These are phyloP conservation scores for Labia minor DNA, from an alignment of 2,888 invertebrate genomes.

Conservation along the genomic window DNA sequence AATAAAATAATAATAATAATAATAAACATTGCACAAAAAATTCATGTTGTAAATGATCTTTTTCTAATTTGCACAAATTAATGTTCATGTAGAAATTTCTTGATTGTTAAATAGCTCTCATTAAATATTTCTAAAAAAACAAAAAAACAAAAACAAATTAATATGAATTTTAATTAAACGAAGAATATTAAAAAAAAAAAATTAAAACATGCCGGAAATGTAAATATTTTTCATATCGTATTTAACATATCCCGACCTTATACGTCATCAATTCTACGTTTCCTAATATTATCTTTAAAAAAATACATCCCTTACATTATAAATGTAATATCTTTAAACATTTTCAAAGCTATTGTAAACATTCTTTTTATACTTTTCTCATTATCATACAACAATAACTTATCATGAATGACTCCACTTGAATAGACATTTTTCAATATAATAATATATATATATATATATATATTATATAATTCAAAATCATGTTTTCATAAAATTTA, in stretches of 20 bases:
- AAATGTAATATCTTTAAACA: not conserved
- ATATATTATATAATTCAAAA: not conserved
- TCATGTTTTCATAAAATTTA: not conserved
- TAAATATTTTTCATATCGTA: slow-evolving; percentile 3
- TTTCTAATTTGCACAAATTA: not conserved
- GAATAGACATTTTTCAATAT: not conserved
- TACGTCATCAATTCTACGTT: too few relatives aligned
- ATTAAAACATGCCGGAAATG: not conserved
- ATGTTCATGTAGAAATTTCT: not conserved
- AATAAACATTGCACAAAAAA: not conserved
- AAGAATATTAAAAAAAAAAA: not conserved
- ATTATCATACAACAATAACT: not conserved
- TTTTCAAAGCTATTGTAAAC: not conserved
- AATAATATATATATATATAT: too few relatives aligned
- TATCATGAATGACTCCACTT: not conserved
- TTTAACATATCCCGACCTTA: not conserved
- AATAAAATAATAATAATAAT: not conserved
- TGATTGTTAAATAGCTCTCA: not conserved
- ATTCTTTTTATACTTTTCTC: not conserved
- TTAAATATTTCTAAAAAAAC: too few relatives aligned
- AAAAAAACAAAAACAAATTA: too few relatives aligned
- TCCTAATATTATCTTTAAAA: too few relatives aligned
- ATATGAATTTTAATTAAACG: too few relatives aligned
- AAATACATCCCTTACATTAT: not conserved
- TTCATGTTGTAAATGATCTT: not conserved